A percentile compares a stretch with the other conserved stretches of the same genome.
phyloP scores from a whole-genome alignment of 2,113 vertebrate species.

The Forbesichthys agassizii region DNA sequence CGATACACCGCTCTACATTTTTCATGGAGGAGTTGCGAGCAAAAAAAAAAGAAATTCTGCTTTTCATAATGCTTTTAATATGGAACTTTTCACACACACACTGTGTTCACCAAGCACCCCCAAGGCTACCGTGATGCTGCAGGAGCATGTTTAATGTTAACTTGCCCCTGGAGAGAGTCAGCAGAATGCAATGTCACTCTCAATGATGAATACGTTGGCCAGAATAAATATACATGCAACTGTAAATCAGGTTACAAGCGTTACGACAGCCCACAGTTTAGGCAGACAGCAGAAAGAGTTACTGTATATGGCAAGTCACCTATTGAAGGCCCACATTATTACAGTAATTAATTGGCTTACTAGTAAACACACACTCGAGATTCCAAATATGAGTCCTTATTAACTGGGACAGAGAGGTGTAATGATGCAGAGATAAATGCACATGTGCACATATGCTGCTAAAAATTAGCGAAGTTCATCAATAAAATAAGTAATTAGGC shows the following conservation, averaged over 20 bases:
- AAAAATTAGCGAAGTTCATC: conserved; percentile 10
- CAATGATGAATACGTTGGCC: conserved; percentile 58
- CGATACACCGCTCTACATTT: conserved; percentile 71
- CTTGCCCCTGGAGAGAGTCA: conserved; percentile 56
- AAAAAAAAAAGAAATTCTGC: conserved; percentile 51
- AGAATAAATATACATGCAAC: conserved; percentile 50
- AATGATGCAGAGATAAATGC: conserved; percentile 24
- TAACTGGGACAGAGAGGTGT: conserved; percentile 15
- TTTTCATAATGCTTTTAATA: conserved; percentile 67
- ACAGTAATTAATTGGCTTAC: conserved; percentile 37
- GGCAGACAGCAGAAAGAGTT: conserved; percentile 1
- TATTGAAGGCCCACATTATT: conserved; percentile 34
- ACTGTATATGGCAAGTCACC: conserved; percentile 21
- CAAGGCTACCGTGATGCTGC: conserved; percentile 51
- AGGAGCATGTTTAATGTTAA: conserved; percentile 62
- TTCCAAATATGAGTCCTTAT: conserved; percentile 24
- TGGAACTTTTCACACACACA: conserved; percentile 64
- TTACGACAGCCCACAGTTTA: neutral
- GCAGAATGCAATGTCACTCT: conserved; percentile 64
- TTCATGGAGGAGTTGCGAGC: conserved; percentile 68
- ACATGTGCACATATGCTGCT: conserved; percentile 16
- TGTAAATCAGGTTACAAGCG: conserved; percentile 41
- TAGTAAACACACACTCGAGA: conserved; percentile 28
- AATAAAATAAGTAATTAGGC: conserved; percentile 16
- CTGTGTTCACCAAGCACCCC: conserved; percentile 30